phyloP scores from a whole-genome alignment of 2,888 invertebrate genomes.

The Athrips mouffetella region DNA sequence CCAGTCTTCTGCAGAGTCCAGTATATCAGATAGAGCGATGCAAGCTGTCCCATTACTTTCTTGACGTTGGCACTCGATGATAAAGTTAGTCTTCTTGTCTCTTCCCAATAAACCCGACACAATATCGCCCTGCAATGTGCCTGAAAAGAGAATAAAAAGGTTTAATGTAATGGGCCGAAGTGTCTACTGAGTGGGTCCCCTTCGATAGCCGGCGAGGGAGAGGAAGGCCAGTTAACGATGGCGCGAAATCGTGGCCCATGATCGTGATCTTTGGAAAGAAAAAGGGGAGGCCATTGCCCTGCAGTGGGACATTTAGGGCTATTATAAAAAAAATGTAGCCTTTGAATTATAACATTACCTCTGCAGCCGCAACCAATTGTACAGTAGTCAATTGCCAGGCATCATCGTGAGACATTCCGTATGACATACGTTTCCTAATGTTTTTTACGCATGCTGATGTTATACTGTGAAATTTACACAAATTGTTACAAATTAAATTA shows the following conservation, averaged over 20 bases:
- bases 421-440: slow-evolving; percentile 79
- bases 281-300: too few relatives aligned
- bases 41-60: slow-evolving; percentile 82
- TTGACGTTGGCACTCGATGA: slow-evolving; percentile 79
- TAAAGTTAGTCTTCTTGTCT: slow-evolving; percentile 63
- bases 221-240: too few relatives aligned
- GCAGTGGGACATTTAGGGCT: too few relatives aligned
- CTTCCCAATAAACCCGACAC: slow-evolving; percentile 82
- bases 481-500: too few relatives aligned
- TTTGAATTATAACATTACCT: too few relatives aligned
- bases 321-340: too few relatives aligned
- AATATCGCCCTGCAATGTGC: slow-evolving; percentile 90
- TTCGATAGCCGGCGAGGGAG: too few relatives aligned
- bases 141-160: slow-evolving; percentile 71
- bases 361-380: slow-evolving; percentile 88
- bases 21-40: slow-evolving; percentile 85
- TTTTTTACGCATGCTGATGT: slow-evolving; percentile 81
- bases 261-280: too few relatives aligned
- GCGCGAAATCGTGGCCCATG: too few relatives aligned
- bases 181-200: too few relatives aligned
- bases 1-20: slow-evolving; percentile 86
- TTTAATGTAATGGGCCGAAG: too few relatives aligned
- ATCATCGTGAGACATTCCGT: slow-evolving; percentile 83
- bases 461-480: slow-evolving; percentile 71
- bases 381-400: slow-evolving; percentile 92